phyloP scores from a whole-genome alignment of 2,888 invertebrate species.

The Silvanus unidentatus region DNA sequence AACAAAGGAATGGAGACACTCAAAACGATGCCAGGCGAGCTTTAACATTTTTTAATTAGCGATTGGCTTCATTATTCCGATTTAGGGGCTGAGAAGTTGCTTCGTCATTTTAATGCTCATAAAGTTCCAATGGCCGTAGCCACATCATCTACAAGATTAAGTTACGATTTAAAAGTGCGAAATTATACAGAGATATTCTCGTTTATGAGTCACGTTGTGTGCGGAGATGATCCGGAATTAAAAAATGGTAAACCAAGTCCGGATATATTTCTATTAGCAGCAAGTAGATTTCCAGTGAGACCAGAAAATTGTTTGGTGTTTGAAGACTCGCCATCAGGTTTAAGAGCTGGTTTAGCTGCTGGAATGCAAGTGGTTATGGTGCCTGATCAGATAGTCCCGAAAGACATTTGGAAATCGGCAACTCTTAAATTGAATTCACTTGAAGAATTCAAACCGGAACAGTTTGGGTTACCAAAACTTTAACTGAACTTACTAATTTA shows the following conservation, averaged over 20 bases:
- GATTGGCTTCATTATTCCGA: too few species aligned
- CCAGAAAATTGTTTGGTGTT: conserved; percentile 73
- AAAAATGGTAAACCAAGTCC: conserved; percentile 84
- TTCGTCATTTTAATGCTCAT: conserved; percentile 68
- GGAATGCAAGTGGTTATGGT: conserved; percentile 85
- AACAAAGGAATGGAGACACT: too few species aligned
- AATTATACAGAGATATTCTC: conserved; percentile 60
- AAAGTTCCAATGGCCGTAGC: conserved; percentile 81
- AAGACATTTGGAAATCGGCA: conserved; percentile 52
- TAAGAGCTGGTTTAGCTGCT: conserved; percentile 68
- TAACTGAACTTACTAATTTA: neutral
- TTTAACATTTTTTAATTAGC: too few species aligned
- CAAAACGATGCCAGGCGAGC: too few species aligned
- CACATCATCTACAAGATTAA: conserved; percentile 72
- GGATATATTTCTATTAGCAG: conserved; percentile 72
- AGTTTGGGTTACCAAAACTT: conserved; percentile 71
- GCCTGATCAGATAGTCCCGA: conserved; percentile 54
- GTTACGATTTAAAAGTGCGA: conserved; percentile 64
- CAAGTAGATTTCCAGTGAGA: conserved; percentile 63
- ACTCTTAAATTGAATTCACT: conserved; percentile 68
- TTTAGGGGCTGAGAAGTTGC: conserved; percentile 70
- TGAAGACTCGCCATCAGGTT: conserved; percentile 90
- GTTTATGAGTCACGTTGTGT: conserved; percentile 72
- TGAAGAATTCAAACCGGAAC: conserved; percentile 74
- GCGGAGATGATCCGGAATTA: conserved; percentile 78